Percentiles rank a stretch among this genome's conserved stretches.
phyloP scores from a whole-genome alignment of 2,888 invertebrate genomes.

The Cyaniris semiargus region DNA sequence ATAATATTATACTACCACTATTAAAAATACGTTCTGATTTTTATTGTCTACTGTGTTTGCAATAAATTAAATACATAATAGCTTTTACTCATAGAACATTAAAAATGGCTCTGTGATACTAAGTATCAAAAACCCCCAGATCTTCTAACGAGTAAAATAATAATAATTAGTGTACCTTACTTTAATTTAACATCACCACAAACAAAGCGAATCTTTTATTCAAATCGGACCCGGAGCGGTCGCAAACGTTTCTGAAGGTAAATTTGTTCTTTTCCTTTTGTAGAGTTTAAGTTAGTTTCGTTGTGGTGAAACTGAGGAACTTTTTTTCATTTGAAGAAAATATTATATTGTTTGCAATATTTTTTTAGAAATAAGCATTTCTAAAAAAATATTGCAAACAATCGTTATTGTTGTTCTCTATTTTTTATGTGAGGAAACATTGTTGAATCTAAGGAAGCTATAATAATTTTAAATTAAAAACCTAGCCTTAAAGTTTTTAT shows the following conservation, averaged over 20 bases:
- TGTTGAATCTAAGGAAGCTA: neutral
- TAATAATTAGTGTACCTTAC: neutral
- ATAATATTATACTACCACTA: neutral
- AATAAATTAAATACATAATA: too few species aligned
- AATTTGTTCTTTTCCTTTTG: neutral
- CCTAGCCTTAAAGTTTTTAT: too few species aligned
- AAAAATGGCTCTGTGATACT: neutral
- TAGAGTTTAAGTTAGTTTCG: neutral
- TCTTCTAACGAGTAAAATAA: neutral
- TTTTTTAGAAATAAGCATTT: neutral
- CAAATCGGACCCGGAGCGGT: neutral
- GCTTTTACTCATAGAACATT: neutral
- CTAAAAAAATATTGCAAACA: too few species aligned
- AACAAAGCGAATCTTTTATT: conserved; percentile 23
- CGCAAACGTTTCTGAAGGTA: neutral
- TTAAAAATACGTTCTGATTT: neutral
- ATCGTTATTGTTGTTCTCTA: neutral
- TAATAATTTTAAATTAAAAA: too few species aligned
- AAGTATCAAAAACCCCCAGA: neutral
- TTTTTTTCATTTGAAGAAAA: neutral
- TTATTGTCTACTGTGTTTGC: too few species aligned
- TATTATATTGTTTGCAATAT: too few species aligned
- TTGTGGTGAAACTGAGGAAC: neutral
- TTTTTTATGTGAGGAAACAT: too few species aligned
- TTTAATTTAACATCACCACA: conserved; percentile 6